These are phyloP conservation scores for Dryomyza anilis DNA, from an alignment of 2,888 invertebrate species.

Conservation along the genomic window DNA sequence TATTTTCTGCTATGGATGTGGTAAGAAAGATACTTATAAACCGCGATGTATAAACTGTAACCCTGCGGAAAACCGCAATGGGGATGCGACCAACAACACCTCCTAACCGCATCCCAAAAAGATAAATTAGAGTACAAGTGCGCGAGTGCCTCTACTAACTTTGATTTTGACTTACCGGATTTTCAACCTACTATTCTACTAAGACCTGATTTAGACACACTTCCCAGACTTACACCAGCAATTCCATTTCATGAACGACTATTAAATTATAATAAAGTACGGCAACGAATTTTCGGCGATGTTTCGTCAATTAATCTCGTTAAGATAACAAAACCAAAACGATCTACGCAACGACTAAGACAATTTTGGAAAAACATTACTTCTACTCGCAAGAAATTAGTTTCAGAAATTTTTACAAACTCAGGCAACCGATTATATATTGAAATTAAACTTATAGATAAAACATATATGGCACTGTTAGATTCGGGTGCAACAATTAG, in stretches of 20 bases:
- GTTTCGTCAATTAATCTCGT: background rate
- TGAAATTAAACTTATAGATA: background rate
- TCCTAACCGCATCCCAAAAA: background rate
- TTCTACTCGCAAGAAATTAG: background rate
- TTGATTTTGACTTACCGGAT: too few relatives aligned
- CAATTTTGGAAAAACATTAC: background rate
- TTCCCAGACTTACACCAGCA: too few relatives aligned
- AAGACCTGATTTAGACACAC: background rate
- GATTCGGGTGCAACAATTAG: slow-evolving; percentile 12
- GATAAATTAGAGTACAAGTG: background rate
- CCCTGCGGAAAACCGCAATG: background rate
- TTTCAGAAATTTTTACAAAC: background rate
- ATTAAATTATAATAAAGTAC: background rate
- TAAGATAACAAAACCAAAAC: background rate
- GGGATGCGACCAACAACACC: background rate
- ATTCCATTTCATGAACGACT: background rate
- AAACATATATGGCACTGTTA: slow-evolving; percentile 8
- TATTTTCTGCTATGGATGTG: background rate
- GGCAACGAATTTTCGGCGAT: background rate
- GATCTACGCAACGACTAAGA: background rate
- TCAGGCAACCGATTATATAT: background rate
- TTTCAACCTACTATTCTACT: too few relatives aligned
- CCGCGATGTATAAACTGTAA: background rate
- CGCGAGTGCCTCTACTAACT: background rate
- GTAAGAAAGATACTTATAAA: background rate